These are phyloP conservation scores for Pipra filicauda DNA, from an alignment of 2,113 vertebrate genomes.

Conservation along the genomic window DNA sequence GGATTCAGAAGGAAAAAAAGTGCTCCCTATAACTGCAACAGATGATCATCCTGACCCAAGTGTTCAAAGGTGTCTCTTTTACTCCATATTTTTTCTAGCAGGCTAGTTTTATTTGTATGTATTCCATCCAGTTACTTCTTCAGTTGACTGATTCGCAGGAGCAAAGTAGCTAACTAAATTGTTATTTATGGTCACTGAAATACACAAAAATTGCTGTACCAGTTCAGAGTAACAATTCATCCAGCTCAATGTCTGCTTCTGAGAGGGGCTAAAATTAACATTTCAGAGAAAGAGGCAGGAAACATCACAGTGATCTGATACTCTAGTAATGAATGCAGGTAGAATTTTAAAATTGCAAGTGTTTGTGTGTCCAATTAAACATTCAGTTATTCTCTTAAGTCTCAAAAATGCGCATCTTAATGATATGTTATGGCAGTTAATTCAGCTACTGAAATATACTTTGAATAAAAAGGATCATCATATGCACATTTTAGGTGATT, in stretches of 20 bases:
- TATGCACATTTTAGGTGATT: neutral
- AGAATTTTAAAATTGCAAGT: neutral
- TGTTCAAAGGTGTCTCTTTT: slow-evolving; percentile 63
- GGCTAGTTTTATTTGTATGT: neutral
- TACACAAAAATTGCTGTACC: neutral
- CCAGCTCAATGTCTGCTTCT: neutral
- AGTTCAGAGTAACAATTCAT: neutral
- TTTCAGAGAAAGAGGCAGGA: neutral
- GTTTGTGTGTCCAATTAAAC: neutral
- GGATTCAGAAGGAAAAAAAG: slow-evolving; percentile 63
- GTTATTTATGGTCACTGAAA: neutral
- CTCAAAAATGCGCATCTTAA: neutral
- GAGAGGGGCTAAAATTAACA: neutral
- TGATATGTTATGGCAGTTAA: neutral
- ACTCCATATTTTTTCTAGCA: neutral
- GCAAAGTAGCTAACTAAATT: neutral
- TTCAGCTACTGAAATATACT: neutral
- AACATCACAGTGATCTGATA: neutral
- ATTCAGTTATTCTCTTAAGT: neutral
- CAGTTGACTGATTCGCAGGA: neutral
- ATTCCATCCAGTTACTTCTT: neutral
- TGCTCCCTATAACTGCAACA: slow-evolving; percentile 43
- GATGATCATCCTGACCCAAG: slow-evolving; percentile 4
- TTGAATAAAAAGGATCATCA: neutral
- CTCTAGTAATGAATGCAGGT: neutral